Conservation (phyloP, 2,113 vertebrate species). For the Rutilus rutilus region DNA sequence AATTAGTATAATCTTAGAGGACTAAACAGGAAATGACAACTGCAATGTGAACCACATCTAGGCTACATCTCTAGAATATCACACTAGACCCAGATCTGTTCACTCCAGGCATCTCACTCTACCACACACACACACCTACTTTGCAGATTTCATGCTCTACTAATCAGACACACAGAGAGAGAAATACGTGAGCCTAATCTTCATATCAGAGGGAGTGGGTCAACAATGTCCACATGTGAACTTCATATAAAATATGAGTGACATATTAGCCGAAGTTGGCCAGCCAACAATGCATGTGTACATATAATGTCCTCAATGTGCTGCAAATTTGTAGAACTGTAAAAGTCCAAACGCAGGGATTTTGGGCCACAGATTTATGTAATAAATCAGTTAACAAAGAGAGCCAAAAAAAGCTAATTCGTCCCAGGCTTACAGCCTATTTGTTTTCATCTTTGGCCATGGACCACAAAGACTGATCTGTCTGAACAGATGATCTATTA, state of each 20-base stretch:
- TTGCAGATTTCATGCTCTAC: conserved; percentile 51
- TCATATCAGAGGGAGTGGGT: background rate
- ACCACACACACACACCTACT: conserved; percentile 39
- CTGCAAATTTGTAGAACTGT: background rate
- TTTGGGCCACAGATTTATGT: conserved; percentile 1
- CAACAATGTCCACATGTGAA: background rate
- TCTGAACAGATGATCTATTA: background rate
- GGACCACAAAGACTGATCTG: background rate
- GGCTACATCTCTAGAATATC: background rate
- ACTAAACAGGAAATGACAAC: background rate
- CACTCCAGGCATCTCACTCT: conserved; percentile 17
- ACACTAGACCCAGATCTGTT: conserved; percentile 8
- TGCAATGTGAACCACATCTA: background rate
- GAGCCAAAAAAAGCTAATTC: background rate
- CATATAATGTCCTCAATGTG: background rate
- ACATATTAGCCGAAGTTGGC: background rate
- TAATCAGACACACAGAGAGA: conserved; percentile 37
- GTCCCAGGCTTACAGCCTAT: background rate
- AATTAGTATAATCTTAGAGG: background rate
- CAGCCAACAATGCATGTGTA: background rate
- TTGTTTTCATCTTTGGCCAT: background rate
- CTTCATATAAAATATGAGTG: background rate
- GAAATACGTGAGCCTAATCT: conserved; percentile 2
- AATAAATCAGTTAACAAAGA: conserved; percentile 36
- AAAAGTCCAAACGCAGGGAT: background rate